Evolutionary conservation across 2,888 invertebrate species (phyloP), one percentile per base, ranked within the genome.

Genomic region (Panopea generosa): DNA sequence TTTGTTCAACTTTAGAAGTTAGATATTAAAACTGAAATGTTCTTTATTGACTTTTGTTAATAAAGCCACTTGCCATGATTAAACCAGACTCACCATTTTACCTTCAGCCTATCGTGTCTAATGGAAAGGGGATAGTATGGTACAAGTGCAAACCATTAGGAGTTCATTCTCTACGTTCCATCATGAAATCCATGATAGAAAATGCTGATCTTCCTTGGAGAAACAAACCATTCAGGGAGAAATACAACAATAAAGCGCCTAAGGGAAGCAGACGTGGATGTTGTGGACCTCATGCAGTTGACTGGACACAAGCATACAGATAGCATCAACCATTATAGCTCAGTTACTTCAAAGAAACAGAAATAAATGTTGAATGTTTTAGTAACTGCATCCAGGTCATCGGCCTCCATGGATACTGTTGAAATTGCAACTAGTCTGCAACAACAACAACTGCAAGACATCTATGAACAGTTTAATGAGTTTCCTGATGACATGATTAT

Each of bases 1-100:
- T 33, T 33, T 4, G 11, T 33, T 33, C 4, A 33, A 33, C 6
- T 33, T 33, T 33, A 7, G 11, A 33, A 33, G 11, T 7, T 4
- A 4, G 33, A 11, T 4, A 33, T 11, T 33, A 33, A 33, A n/a
- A n/a, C n/a, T 33, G 11, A 33, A 33, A 33, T 11, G 4, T 33
- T 33, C 11, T 33, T 11, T 33, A 33, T n/a, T n/a, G n/a, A n/a
- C n/a, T 33, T 33, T 33, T 33, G 4, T 33, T 33, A 7, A 33
- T 4, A 11, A 26, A 27, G 14, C 53, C 53, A 53, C 26, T 18
- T n/a, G 26, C 24, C 3, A 53, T 53, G 53, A 24, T 53, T 53
- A n/a, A 53, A 3, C 53, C 53, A n/a, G 53, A 53, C 4, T 53
- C 53, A 27, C 53, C 53, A 24, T 53, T 53, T 27, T 53, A 22